Conservation (phyloP, 2,113 vertebrate species). For the Coptodon bakossiorum region DNA sequence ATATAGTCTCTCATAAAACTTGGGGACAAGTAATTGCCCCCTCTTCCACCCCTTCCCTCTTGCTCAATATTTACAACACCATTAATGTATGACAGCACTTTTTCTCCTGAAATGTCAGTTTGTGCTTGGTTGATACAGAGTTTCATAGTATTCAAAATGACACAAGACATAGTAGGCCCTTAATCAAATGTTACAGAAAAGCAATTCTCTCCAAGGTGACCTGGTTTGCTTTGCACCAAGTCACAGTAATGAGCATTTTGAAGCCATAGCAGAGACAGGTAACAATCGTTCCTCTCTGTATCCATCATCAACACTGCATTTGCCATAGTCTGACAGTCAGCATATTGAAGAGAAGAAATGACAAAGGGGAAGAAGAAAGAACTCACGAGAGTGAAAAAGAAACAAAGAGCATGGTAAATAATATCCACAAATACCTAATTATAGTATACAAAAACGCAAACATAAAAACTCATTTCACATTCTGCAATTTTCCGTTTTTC, state of each 20-base stretch:
- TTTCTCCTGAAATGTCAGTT: conserved; percentile 39
- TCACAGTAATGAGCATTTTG: conserved; percentile 57
- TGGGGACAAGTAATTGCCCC: not conserved
- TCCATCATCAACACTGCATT: conserved; percentile 12
- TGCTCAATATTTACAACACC: conserved; percentile 34
- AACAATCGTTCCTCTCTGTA: conserved; percentile 6
- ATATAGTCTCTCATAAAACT: conserved; percentile 21
- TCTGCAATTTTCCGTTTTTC: not conserved
- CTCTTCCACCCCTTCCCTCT: not conserved
- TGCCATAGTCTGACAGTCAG: not conserved
- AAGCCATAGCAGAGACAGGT: conserved; percentile 37
- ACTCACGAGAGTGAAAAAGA: not conserved
- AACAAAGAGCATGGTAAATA: not conserved
- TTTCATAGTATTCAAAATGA: conserved; percentile 58
- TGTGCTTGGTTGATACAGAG: conserved; percentile 15
- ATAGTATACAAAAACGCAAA: not conserved
- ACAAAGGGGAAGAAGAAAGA: not conserved
- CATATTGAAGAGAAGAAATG: not conserved
- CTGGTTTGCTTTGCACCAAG: conserved; percentile 40
- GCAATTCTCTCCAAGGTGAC: conserved; percentile 70
- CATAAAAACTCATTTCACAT: not conserved
- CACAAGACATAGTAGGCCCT: conserved; percentile 58
- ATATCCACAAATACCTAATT: not conserved
- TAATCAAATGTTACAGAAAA: conserved; percentile 70
- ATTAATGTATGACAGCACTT: conserved; percentile 32